Conservation (phyloP, 2,888 invertebrate species). For the Andrena fulva region DNA sequence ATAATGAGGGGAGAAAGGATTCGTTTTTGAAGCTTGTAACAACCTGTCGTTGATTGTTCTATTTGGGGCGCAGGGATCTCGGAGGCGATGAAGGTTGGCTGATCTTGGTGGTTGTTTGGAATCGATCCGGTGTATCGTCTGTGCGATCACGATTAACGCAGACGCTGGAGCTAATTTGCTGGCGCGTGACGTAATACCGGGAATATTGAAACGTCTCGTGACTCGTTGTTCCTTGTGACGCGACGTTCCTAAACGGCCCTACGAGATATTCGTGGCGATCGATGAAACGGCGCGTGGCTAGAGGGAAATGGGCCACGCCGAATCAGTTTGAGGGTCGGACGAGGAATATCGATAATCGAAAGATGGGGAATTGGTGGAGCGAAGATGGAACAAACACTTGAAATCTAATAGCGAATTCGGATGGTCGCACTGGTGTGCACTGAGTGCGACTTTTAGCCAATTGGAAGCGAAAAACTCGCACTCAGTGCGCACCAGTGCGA, state of each 20-base stretch:
- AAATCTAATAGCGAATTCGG: too few species aligned
- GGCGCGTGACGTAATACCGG: constrained; percentile 7
- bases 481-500: too few species aligned
- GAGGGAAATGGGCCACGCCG: neutral
- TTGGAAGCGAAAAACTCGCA: too few species aligned
- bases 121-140: neutral
- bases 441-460: too few species aligned
- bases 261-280: neutral
- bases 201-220: constrained; percentile 26
- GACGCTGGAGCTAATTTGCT: constrained; percentile 16
- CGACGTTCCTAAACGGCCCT: neutral
- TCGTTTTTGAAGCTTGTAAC: too few species aligned
- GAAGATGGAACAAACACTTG: too few species aligned
- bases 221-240: constrained; percentile 20
- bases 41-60: too few species aligned
- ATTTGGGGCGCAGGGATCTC: too few species aligned
- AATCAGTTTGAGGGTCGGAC: neutral
- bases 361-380: neutral
- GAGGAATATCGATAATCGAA: neutral
- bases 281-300: neutral
- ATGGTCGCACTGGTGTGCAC: too few species aligned
- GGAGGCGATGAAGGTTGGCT: neutral
- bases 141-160: constrained; percentile 8
- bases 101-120: too few species aligned
- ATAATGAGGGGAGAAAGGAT: too few species aligned